Evolutionary conservation across 2,113 vertebrate genomes (phyloP).

Genomic region (Eptesicus fuscus): DNA sequence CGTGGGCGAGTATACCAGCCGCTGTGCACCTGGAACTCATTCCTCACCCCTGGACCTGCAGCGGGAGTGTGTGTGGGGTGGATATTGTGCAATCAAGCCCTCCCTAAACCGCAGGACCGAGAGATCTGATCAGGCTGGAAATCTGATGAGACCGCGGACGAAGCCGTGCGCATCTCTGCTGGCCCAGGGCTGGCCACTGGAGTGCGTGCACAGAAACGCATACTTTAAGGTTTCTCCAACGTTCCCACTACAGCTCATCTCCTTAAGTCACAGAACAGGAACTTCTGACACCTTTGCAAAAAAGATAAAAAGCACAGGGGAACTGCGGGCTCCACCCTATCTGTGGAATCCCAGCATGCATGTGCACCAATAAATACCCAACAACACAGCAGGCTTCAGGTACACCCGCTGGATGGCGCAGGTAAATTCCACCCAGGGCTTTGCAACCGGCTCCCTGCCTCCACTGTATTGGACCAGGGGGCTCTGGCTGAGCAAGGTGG

Average conservation of each 20-base stretch:
- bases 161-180: rapidly evolving
- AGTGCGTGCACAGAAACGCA: rapidly evolving
- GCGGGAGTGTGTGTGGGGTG: rapidly evolving
- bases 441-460: background rate
- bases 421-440: rapidly evolving
- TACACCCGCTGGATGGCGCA: rapidly evolving
- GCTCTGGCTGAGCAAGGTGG: background rate
- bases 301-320: too few relatives aligned
- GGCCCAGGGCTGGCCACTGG: rapidly evolving
- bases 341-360: rapidly evolving
- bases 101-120: too few relatives aligned
- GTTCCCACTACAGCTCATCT: background rate
- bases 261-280: background rate
- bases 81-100: background rate
- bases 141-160: rapidly evolving
- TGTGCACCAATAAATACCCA: rapidly evolving
- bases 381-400: rapidly evolving
- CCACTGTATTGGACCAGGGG: rapidly evolving
- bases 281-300: background rate
- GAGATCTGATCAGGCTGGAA: too few relatives aligned
- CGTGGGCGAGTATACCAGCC: background rate
- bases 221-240: background rate
- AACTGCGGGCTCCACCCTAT: rapidly evolving
- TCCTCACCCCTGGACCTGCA: rapidly evolving
- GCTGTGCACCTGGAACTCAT: background rate